Percentiles rank a stretch among this genome's conserved stretches.
Evolutionary conservation across 2,797 vertebrate species (phyloP).

Genomic region (Sebastes aleutianus): DNA sequence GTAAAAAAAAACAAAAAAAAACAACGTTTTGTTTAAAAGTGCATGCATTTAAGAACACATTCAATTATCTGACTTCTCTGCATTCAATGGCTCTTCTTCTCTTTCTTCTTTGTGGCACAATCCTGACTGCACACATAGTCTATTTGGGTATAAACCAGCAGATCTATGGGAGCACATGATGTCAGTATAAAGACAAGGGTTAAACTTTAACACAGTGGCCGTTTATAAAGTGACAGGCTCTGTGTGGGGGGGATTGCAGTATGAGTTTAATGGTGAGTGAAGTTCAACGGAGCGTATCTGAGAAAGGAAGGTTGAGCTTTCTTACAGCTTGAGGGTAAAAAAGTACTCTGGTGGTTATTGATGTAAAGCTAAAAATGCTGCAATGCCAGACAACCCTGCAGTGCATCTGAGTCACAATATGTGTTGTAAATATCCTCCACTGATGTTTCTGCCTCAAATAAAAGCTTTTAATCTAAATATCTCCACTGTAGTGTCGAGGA

Average conservation of each 20-base stretch:
- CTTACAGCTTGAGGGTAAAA: not conserved
- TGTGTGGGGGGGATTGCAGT: not conserved
- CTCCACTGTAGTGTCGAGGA: constrained; percentile 80
- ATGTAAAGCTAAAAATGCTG: not conserved
- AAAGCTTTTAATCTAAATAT: not conserved
- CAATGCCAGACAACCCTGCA: not conserved
- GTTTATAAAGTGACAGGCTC: not conserved
- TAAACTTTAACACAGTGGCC: not conserved
- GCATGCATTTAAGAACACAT: not conserved
- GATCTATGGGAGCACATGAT: not conserved
- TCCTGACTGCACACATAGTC: not conserved
- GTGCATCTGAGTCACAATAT: not conserved
- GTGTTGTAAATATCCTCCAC: not conserved
- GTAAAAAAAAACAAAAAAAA: too few species aligned
- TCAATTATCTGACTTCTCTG: not conserved
- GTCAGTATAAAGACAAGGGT: not conserved
- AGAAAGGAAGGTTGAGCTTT: not conserved
- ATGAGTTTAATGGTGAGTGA: constrained; percentile 25
- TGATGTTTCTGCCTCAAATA: not conserved
- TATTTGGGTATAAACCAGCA: not conserved
- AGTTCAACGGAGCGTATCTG: constrained; percentile 6
- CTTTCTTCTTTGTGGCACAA: not conserved
- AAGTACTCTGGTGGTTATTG: not conserved
- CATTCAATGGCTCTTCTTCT: not conserved
- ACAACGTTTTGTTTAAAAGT: not conserved